phyloP scores from a whole-genome alignment of 2,888 invertebrate species.

The Amblyjoppa fuscipennis region DNA sequence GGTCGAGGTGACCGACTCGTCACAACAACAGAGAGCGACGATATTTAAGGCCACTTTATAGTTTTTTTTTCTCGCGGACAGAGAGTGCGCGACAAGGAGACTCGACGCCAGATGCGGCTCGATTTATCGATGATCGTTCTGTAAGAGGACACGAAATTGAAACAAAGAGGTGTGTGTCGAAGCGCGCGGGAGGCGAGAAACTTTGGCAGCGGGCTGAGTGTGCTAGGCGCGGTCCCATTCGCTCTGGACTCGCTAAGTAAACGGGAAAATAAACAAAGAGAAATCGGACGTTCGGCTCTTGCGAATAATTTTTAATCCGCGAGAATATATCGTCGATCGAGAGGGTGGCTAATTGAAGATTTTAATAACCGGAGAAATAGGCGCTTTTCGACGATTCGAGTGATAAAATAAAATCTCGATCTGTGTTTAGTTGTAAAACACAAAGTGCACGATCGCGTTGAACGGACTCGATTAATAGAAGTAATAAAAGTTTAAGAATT shows the following conservation, averaged over 20 bases:
- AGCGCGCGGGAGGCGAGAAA: slow-evolving; percentile 3
- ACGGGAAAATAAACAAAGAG: background rate
- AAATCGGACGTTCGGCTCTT: background rate
- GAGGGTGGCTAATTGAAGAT: background rate
- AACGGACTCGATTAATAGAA: background rate
- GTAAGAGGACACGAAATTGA: background rate
- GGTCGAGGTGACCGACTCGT: background rate
- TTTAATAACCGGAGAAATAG: background rate
- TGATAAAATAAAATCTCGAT: background rate
- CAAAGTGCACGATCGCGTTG: slow-evolving; percentile 1
- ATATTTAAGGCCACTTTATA: background rate
- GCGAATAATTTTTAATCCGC: background rate
- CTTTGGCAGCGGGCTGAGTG: slow-evolving; percentile 24
- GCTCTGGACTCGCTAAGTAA: background rate
- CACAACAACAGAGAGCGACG: background rate
- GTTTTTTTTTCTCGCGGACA: background rate
- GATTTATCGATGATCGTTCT: slow-evolving; percentile 11
- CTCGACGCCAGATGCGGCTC: slow-evolving; percentile 1
- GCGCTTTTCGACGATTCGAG: background rate
- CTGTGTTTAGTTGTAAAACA: background rate
- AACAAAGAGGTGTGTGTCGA: background rate
- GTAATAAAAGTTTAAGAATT: background rate
- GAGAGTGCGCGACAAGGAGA: background rate
- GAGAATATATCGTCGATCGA: background rate
- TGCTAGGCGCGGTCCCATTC: slow-evolving; percentile 10